Evolutionary conservation across 2,113 vertebrate species (phyloP).

Genomic region (Baryphthengus martii): DNA sequence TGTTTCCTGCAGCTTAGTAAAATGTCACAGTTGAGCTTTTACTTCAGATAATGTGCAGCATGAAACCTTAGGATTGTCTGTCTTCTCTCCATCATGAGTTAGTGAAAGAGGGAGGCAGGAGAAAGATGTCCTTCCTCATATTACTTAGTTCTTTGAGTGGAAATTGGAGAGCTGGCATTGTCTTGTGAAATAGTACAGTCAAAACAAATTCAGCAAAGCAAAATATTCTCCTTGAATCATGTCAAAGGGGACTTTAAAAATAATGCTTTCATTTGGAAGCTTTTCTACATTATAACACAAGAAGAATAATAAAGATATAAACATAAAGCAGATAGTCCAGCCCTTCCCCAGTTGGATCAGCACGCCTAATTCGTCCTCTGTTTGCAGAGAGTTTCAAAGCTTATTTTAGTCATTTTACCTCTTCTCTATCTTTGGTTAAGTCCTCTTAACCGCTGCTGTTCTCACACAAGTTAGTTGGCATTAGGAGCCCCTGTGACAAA

Average conservation of each 20-base stretch:
- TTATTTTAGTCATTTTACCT: not conserved
- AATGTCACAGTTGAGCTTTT: not conserved
- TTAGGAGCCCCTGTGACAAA: not conserved
- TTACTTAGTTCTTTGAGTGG: not conserved
- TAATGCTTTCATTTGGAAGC: not conserved
- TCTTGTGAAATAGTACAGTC: not conserved
- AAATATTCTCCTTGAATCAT: not conserved
- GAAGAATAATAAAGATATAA: not conserved
- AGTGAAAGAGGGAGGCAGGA: not conserved
- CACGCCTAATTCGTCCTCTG: not conserved
- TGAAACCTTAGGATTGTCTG: not conserved
- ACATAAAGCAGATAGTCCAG: not conserved
- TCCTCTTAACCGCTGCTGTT: not conserved
- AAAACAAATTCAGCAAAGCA: not conserved
- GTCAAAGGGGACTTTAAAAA: not conserved
- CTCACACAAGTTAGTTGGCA: fast-evolving
- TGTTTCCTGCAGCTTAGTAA: not conserved
- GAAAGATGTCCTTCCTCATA: not conserved
- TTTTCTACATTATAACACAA: not conserved
- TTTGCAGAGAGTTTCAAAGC: not conserved
- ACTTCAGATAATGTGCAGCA: not conserved
- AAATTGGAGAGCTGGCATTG: not conserved
- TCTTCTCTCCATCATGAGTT: not conserved
- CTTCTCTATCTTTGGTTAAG: too few species aligned
- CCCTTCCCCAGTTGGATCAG: not conserved